Evolutionary conservation across 2,113 vertebrate species (phyloP).

Genomic region (Pitta sordida): DNA sequence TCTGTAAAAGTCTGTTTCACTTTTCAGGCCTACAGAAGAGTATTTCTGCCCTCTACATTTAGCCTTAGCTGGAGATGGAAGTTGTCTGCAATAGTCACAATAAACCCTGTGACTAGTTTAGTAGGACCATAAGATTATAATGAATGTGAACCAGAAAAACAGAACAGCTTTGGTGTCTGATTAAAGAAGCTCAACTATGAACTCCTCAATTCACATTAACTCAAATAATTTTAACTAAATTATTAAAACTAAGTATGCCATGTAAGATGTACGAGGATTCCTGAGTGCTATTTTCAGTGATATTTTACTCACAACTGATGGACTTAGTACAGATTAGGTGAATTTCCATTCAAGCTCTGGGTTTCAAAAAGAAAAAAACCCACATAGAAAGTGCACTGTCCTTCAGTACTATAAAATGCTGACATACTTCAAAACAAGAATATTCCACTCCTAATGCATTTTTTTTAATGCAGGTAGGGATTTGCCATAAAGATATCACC

Average conservation of each 20-base stretch:
- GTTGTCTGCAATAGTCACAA: not conserved
- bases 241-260: not conserved
- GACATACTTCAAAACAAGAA: not conserved
- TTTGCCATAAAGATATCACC: not conserved
- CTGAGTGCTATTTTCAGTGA: not conserved
- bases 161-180: not conserved
- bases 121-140: not conserved
- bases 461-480: not conserved
- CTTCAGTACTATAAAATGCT: not conserved
- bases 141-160: not conserved
- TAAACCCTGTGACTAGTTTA: not conserved
- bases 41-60: not conserved
- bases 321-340: not conserved
- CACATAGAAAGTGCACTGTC: not conserved
- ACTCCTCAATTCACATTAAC: not conserved
- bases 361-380: not conserved
- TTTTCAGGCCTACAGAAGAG: not conserved
- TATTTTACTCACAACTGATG: not conserved
- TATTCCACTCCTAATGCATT: not conserved
- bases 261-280: not conserved
- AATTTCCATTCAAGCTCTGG: not conserved
- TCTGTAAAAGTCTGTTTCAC: not conserved
- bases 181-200: not conserved
- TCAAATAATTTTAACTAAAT: not conserved
- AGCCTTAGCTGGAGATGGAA: not conserved